phyloP scores from a whole-genome alignment of 2,113 vertebrate species.

The Chloebia gouldiae region DNA sequence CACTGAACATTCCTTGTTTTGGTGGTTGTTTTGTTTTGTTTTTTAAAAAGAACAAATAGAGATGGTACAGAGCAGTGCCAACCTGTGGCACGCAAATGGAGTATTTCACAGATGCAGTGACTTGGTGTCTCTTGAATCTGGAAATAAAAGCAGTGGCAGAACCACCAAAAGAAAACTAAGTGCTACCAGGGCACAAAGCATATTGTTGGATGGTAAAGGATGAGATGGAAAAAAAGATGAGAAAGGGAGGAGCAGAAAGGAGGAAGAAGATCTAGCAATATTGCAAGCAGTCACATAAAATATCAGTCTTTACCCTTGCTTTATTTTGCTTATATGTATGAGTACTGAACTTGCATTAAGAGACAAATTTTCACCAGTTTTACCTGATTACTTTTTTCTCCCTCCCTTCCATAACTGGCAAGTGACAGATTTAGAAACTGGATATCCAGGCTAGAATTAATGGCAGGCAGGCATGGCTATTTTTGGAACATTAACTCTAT shows the following conservation, averaged over 20 bases:
- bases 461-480: neutral
- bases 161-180: neutral
- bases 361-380: neutral
- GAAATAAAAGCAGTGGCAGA: neutral
- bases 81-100: neutral
- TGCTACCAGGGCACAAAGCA: neutral
- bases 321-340: neutral
- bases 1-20: accelerated
- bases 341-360: neutral
- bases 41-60: neutral
- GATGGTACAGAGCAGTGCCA: neutral
- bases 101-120: neutral
- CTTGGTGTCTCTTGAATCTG: neutral
- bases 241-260: neutral
- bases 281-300: neutral
- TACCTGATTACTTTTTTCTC: neutral
- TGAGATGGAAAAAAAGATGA: neutral
- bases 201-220: neutral
- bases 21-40: neutral
- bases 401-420: neutral
- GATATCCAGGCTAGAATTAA: neutral
- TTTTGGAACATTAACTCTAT: neutral
- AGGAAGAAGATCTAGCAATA: neutral
- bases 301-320: neutral
- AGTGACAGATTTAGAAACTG: neutral